Evolutionary conservation across 2,113 vertebrate species (phyloP).

Genomic region (Hyla sarda): DNA sequence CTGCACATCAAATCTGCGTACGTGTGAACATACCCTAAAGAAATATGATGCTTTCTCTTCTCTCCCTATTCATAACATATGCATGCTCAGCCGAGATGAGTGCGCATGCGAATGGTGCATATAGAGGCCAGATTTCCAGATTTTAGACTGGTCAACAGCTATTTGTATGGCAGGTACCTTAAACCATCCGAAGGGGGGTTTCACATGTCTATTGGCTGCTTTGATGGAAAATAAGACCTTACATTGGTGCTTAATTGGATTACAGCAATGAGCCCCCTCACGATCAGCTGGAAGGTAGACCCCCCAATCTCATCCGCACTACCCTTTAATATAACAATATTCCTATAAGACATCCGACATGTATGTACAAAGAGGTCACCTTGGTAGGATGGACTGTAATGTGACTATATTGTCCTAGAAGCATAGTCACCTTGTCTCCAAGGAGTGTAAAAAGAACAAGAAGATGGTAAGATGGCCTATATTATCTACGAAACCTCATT

Average conservation of each 20-base stretch:
- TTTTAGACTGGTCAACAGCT: too few relatives aligned
- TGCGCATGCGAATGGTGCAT: too few relatives aligned
- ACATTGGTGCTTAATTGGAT: background rate
- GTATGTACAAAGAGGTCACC: background rate
- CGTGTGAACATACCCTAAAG: too few relatives aligned
- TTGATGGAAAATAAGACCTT: background rate
- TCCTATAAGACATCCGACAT: background rate
- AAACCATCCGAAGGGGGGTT: too few relatives aligned
- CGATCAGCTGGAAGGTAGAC: background rate
- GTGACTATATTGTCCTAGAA: background rate
- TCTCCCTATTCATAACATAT: too few relatives aligned
- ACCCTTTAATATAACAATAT: background rate
- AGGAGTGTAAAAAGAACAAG: background rate
- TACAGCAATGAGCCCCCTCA: background rate
- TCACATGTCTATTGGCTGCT: too few relatives aligned
- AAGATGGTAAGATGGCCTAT: background rate
- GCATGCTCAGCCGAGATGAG: too few relatives aligned
- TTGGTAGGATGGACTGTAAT: background rate
- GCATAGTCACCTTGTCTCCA: background rate
- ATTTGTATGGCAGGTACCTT: too few relatives aligned
- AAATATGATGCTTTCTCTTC: too few relatives aligned
- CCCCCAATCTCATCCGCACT: background rate
- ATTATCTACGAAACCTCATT: constrained; percentile 41
- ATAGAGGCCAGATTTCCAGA: too few relatives aligned
- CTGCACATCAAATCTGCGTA: too few relatives aligned